These are phyloP conservation scores for Dromius quadrimaculatus DNA, from an alignment of 2,888 invertebrate genomes.

Conservation along the genomic window DNA sequence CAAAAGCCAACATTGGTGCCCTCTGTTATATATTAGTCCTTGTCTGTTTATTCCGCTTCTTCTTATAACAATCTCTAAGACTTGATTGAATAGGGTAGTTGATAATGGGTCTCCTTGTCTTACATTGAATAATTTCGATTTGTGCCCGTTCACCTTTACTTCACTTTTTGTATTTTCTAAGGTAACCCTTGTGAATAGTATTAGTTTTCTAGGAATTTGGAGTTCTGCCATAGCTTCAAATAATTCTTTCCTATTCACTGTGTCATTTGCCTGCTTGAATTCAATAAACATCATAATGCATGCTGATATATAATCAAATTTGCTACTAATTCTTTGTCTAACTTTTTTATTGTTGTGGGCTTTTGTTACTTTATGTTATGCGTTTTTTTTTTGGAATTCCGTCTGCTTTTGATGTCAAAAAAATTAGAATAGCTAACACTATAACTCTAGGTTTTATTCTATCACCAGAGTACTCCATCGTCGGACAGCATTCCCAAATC, in stretches of 20 bases:
- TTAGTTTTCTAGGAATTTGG: background rate
- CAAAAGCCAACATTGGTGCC: no score
- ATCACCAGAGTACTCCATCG: constrained; percentile 20
- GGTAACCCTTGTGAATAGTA: background rate
- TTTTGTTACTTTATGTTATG: no score
- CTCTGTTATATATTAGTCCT: no score
- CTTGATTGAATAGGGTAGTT: background rate
- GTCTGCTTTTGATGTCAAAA: constrained; percentile 3
- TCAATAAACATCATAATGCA: no score
- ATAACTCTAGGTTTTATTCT: constrained; percentile 4
- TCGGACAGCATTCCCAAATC: constrained; percentile 23
- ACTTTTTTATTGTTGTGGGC: no score
- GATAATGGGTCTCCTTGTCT: background rate
- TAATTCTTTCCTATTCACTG: background rate
- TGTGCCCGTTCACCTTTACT: background rate
- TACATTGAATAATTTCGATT: background rate
- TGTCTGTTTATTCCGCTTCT: no score
- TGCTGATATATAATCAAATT: no score
- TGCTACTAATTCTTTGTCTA: no score
- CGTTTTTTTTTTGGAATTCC: no score
- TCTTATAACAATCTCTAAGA: no score
- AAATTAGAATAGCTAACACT: background rate
- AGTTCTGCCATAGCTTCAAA: background rate
- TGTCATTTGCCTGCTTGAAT: no score
- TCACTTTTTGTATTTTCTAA: background rate